These are phyloP conservation scores for Crossaster papposus DNA, from an alignment of 53 echinoderm and acorn worm genomes.

Conservation along the genomic window DNA sequence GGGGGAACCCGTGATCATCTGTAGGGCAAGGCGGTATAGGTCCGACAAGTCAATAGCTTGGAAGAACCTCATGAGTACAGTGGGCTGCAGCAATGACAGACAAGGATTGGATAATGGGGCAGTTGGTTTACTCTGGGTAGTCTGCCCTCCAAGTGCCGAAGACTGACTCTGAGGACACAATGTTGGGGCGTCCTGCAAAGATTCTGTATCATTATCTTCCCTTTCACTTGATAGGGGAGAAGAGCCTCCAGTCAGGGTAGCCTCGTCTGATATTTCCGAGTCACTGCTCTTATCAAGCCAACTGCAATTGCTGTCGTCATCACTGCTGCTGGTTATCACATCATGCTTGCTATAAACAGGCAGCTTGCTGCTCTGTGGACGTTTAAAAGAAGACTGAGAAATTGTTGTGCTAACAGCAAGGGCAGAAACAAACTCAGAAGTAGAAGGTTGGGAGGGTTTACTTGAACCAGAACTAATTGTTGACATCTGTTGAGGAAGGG, in stretches of 20 bases:
- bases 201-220: neutral
- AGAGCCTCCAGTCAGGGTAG: neutral
- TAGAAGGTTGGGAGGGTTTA: neutral
- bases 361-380: neutral
- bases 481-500: neutral
- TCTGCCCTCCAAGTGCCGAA: neutral
- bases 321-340: conserved; percentile 50
- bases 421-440: neutral
- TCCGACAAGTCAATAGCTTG: conserved; percentile 67
- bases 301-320: conserved; percentile 59
- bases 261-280: conserved; percentile 23
- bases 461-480: neutral
- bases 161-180: neutral
- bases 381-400: neutral
- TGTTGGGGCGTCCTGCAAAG: neutral
- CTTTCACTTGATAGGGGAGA: conserved; percentile 32
- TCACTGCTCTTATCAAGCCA: conserved; percentile 58
- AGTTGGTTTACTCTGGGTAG: neutral
- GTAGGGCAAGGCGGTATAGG: conserved; percentile 56
- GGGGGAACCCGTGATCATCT: conserved; percentile 59
- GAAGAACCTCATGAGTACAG: conserved; percentile 56
- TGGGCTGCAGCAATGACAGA: conserved; percentile 55
- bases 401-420: neutral
- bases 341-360: conserved; percentile 37
- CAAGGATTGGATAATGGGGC: neutral